These are phyloP conservation scores for Colletes gigas DNA, from an alignment of 1,140 invertebrate species.

Conservation along the genomic window DNA sequence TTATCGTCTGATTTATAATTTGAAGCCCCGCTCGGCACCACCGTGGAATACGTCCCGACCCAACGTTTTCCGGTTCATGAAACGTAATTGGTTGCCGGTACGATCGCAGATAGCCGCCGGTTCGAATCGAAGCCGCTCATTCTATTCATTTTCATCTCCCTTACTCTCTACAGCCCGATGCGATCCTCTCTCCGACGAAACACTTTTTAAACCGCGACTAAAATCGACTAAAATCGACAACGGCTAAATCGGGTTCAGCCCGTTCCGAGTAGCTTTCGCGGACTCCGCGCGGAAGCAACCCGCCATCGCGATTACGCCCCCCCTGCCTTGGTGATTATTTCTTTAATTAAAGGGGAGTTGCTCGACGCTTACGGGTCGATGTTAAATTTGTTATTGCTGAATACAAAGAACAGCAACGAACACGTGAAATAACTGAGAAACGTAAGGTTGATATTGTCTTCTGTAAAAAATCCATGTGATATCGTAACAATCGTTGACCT, in stretches of 20 bases:
- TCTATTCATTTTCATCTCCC: constrained; percentile 9
- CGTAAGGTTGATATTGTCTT: too few species aligned
- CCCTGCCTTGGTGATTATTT: too few species aligned
- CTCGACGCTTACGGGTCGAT: too few species aligned
- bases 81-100: constrained; percentile 79
- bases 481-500: too few species aligned
- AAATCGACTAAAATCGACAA: constrained; percentile 56
- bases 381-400: too few species aligned
- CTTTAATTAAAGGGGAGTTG: too few species aligned
- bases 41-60: constrained; percentile 58
- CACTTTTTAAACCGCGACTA: constrained; percentile 50
- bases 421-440: too few species aligned
- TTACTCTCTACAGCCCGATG: neutral
- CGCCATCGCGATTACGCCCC: too few species aligned
- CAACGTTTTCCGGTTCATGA: constrained; percentile 78
- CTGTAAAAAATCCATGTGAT: too few species aligned
- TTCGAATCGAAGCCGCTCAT: constrained; percentile 53
- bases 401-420: too few species aligned
- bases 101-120: constrained; percentile 72
- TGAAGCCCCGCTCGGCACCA: constrained; percentile 65
- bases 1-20: constrained; percentile 79
- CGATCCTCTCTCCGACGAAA: constrained; percentile 36
- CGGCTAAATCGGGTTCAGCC: too few species aligned
- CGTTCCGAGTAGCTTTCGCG: constrained; percentile 40
- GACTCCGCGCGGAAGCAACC: neutral